Conservation (phyloP, 2,888 invertebrate species). For the Coenonympha arcania region DNA sequence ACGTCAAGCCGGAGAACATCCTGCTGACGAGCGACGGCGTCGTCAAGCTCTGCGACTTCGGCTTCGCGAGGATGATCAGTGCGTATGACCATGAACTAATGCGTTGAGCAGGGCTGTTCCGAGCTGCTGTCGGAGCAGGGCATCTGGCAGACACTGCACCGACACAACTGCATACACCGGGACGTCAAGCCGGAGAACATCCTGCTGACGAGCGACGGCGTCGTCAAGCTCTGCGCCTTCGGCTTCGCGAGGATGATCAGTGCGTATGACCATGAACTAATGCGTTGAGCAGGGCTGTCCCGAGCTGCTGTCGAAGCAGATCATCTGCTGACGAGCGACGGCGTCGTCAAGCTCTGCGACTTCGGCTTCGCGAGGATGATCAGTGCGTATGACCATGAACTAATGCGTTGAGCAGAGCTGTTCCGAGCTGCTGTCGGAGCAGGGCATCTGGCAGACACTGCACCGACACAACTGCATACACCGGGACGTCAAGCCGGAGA, state of each 20-base stretch:
- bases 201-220: slow-evolving; percentile 90
- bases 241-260: slow-evolving; percentile 98
- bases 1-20: slow-evolving; percentile 99
- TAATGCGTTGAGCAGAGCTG: too few species aligned
- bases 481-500: slow-evolving; percentile 98
- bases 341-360: slow-evolving; percentile 97
- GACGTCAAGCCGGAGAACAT: slow-evolving; percentile 99
- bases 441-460: slow-evolving; percentile 97
- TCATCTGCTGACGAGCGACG: slow-evolving; percentile 91
- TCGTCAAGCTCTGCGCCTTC: slow-evolving; percentile 98
- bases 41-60: slow-evolving; percentile 98
- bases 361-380: slow-evolving; percentile 99
- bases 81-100: slow-evolving; percentile 47
- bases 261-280: slow-evolving; percentile 58
- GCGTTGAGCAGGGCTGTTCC: too few species aligned
- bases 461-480: slow-evolving; percentile 97
- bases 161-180: slow-evolving; percentile 95
- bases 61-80: slow-evolving; percentile 97
- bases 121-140: slow-evolving; percentile 99
- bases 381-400: slow-evolving; percentile 73
- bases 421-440: too few species aligned
- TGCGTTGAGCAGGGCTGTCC: too few species aligned
- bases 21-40: slow-evolving; percentile 93
- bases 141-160: slow-evolving; percentile 96
- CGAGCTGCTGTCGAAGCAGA: too few species aligned